Base-by-base conservation (phyloP, 1,140 invertebrate species). In the Heliconius congener region DNA sequence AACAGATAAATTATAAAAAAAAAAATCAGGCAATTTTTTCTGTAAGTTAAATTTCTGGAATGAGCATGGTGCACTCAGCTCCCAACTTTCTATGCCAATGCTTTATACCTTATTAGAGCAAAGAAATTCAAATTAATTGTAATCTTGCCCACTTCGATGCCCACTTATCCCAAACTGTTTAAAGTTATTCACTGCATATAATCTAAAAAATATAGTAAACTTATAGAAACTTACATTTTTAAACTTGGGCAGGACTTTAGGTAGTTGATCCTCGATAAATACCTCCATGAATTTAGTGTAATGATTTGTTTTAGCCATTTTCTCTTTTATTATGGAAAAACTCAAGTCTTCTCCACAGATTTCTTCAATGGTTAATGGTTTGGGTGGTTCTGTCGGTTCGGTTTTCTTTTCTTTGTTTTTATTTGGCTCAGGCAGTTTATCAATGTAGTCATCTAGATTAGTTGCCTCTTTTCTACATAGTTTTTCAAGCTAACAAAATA, bases 231-330 rank as follows among this genome's bases (percentile, higher is more conserved):
- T 81, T 76, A 87, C 86, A 13, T 83, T 46, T 72, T 79, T 81
- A 50, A 80, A 84, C 37, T 80, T 83, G 9, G 76, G 79, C 60
- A 87, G 55, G 30, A 83, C 0, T 71, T 78, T 74, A n/a, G 85
- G 83, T n/a, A 87, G 71, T 70, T 78, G 81, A 34, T 81, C 71
- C 50, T 81, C 85, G 39, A 87, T 73, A 8, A 87, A 50, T 70
- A 76, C 70, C 23, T 83, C 83, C 73, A 84, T 83, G 16, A 87
- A 76, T 18, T 85, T 78, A 70, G 57, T 75, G 13, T 86, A 84
- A 11, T 77, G 37, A 6, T 81, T 73, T 1, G 74, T 71, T 71
- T 82, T 83, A 0, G 42, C 42, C n/a, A 81, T 77, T 42, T 60
- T 79, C 18, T 83, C 78, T 13, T 77, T 74, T 3, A 83, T 37